Conservation (phyloP, 2,888 invertebrate species). For the Phragmatobia fuliginosa region DNA sequence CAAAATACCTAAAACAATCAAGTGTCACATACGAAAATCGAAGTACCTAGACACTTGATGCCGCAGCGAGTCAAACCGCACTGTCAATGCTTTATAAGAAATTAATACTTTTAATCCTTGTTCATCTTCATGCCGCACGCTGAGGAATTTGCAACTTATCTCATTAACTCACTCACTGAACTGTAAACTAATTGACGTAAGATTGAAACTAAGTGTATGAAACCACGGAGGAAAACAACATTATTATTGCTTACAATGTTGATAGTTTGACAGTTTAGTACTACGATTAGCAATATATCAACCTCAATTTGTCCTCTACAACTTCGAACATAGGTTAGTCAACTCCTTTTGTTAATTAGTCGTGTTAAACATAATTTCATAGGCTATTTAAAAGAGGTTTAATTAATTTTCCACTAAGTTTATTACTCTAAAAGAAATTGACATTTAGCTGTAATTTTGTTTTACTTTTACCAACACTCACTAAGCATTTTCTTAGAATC, state of each 20-base stretch:
- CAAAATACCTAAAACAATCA: not conserved
- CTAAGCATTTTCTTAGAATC: not conserved
- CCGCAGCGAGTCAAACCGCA: not conserved
- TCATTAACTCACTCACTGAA: not conserved
- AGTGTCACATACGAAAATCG: not conserved
- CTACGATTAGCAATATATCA: not conserved
- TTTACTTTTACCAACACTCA: not conserved
- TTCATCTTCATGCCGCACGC: not conserved
- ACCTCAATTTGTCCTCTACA: not conserved
- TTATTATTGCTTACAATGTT: not conserved
- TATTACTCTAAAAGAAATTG: not conserved
- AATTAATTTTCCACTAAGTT: not conserved
- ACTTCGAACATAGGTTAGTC: not conserved
- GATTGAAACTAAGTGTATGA: constrained; percentile 12
- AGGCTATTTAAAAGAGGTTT: not conserved
- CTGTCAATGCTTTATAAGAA: not conserved
- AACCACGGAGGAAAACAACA: constrained; percentile 8
- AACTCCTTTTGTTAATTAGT: not conserved
- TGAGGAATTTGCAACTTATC: not conserved
- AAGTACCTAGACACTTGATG: not conserved
- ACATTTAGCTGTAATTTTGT: not conserved
- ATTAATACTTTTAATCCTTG: not conserved
- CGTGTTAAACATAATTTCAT: not conserved
- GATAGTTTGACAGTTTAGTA: not conserved
- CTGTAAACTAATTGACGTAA: constrained; percentile 1